phyloP scores from a whole-genome alignment of 2,113 vertebrate genomes.

The Hemiprocne comata region DNA sequence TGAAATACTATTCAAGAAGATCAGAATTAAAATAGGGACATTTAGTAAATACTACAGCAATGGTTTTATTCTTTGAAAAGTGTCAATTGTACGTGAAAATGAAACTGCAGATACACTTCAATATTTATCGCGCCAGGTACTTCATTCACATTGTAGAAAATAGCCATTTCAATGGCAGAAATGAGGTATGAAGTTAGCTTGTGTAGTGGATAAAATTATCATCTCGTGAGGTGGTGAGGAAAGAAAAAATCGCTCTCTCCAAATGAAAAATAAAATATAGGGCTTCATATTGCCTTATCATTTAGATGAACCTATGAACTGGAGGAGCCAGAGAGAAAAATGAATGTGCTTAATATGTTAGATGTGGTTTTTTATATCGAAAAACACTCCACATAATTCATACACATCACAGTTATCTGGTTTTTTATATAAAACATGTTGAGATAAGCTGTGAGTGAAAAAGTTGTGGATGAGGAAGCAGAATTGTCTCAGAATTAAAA shows the following conservation, averaged over 20 bases:
- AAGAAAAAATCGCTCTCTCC: conserved; percentile 38
- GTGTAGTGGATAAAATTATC: conserved; percentile 64
- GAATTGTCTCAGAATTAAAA: background rate
- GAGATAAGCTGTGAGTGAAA: background rate
- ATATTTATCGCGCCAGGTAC: conserved; percentile 72
- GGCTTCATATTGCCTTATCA: background rate
- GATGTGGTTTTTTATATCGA: conserved; percentile 13
- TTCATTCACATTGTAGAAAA: conserved; percentile 68
- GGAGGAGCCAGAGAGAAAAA: conserved; percentile 33
- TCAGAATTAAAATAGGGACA: conserved; percentile 73
- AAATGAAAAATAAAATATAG: conserved; percentile 64
- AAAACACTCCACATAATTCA: background rate
- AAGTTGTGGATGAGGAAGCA: background rate
- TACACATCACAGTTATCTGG: background rate
- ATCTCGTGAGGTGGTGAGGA: conserved; percentile 33
- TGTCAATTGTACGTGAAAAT: conserved; percentile 68
- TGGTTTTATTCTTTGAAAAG: conserved; percentile 65
- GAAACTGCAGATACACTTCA: conserved; percentile 62
- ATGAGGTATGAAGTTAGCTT: conserved; percentile 69
- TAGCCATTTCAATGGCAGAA: conserved; percentile 65
- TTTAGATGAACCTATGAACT: conserved; percentile 17
- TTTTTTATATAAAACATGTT: background rate
- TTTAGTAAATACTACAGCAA: conserved; percentile 73
- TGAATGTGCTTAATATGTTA: conserved; percentile 11
- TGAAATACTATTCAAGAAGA: conserved; percentile 54